phyloP scores from a whole-genome alignment of 1,140 invertebrate genomes.

The Diprion similis region DNA sequence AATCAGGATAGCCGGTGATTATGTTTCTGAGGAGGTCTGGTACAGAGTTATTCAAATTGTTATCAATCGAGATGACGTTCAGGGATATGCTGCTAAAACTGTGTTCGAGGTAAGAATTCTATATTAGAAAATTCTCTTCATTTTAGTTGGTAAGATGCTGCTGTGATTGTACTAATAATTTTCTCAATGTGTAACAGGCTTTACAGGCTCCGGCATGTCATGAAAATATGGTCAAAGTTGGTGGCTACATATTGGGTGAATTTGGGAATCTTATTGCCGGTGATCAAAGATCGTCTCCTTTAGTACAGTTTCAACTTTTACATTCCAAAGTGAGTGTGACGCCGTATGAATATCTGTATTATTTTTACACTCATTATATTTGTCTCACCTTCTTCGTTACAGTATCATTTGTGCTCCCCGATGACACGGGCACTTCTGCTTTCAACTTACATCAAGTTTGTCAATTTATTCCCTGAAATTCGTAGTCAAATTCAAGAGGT shows the following conservation, averaged over 20 bases:
- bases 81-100: constrained; percentile 99
- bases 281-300: constrained; percentile 94
- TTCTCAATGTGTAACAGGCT: constrained; percentile 64
- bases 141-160: background rate
- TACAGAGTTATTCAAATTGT: constrained; percentile 99
- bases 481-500: constrained; percentile 96
- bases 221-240: constrained; percentile 99
- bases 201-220: constrained; percentile 98
- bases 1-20: constrained; percentile 99
- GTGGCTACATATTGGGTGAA: constrained; percentile 99
- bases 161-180: constrained; percentile 13
- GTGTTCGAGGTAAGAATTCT: constrained; percentile 83
- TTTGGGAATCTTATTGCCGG: constrained; percentile 99
- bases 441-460: constrained; percentile 99
- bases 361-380: constrained; percentile 12
- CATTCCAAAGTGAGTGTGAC: constrained; percentile 83
- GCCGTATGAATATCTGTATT: background rate
- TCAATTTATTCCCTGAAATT: constrained; percentile 99
- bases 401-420: constrained; percentile 96
- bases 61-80: constrained; percentile 98
- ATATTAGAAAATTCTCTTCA: constrained; percentile 14
- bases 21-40: constrained; percentile 98
- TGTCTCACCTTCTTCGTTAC: constrained; percentile 40
- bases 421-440: constrained; percentile 94
- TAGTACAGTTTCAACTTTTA: constrained; percentile 95